These are phyloP conservation scores for Galerucella nymphaeae DNA, from an alignment of 2,888 invertebrate species.

Conservation along the genomic window DNA sequence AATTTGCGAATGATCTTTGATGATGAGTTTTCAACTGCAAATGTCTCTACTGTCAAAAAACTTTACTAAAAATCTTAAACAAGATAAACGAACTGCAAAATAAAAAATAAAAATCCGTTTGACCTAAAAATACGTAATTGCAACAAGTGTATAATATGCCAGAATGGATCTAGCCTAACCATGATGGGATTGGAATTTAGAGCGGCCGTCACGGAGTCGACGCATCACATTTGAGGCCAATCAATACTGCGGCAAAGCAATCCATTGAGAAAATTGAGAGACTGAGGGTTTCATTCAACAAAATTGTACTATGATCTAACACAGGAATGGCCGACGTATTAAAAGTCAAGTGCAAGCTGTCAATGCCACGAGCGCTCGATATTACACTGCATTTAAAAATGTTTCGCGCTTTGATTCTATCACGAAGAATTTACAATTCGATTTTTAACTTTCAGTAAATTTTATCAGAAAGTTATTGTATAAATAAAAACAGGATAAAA, in stretches of 20 bases:
- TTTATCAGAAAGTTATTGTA: too few species aligned
- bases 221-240: neutral
- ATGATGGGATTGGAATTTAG: neutral
- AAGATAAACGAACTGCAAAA: too few species aligned
- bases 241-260: slow-evolving; percentile 16
- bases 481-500: too few species aligned
- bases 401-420: neutral
- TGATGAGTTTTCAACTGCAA: too few species aligned
- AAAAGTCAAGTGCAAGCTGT: slow-evolving; percentile 1
- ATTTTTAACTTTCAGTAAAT: too few species aligned
- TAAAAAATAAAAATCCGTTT: neutral
- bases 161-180: slow-evolving; percentile 10
- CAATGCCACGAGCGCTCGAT: slow-evolving; percentile 1
- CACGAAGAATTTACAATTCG: neutral
- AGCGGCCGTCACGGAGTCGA: neutral
- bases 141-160: slow-evolving; percentile 11
- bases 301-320: slow-evolving; percentile 18
- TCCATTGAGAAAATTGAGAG: slow-evolving; percentile 1
- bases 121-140: slow-evolving; percentile 2
- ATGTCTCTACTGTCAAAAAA: too few species aligned
- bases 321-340: neutral
- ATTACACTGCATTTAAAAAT: neutral
- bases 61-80: too few species aligned
- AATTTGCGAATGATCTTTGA: too few species aligned
- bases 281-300: slow-evolving; percentile 15